Percentiles rank a stretch among this genome's conserved stretches.
phyloP scores from a whole-genome alignment of 2,888 invertebrate genomes.

The Calliphora vomitoria region DNA sequence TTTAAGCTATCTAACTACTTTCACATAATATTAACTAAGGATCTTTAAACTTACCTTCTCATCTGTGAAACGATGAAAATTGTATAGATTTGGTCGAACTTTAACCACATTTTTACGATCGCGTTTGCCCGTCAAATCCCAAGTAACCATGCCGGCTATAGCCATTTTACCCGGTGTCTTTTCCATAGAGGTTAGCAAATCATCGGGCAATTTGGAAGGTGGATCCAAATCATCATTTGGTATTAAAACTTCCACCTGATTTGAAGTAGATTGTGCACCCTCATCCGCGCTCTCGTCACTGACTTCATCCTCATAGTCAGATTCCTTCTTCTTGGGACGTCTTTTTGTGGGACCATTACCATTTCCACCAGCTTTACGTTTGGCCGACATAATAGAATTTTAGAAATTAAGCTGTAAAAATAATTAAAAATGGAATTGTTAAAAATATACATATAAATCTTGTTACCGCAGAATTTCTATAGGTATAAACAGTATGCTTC shows the following conservation, averaged over 20 bases:
- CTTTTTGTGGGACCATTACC: conserved; percentile 83
- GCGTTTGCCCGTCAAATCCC: conserved; percentile 94
- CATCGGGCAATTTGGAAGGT: conserved; percentile 88
- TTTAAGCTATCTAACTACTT: too few species aligned
- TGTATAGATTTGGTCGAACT: conserved; percentile 90
- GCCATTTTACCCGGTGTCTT: conserved; percentile 90
- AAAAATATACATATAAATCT: neutral
- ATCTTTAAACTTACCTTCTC: conserved; percentile 84
- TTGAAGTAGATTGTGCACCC: conserved; percentile 77
- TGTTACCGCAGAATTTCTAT: too few species aligned
- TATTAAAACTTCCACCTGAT: conserved; percentile 83
- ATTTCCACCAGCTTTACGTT: conserved; percentile 83
- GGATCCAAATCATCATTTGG: conserved; percentile 86
- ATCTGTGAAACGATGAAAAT: conserved; percentile 92
- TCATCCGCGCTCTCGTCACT: conserved; percentile 82
- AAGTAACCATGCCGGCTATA: conserved; percentile 94
- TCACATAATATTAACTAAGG: too few species aligned
- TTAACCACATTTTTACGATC: conserved; percentile 89
- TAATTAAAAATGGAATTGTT: neutral
- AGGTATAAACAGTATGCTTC: neutral
- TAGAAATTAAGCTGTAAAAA: conserved; percentile 43
- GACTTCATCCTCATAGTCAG: conserved; percentile 84
- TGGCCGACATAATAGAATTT: conserved; percentile 81
- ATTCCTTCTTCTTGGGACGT: conserved; percentile 84
- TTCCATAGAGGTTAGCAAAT: conserved; percentile 87